Percentiles rank a stretch among this genome's conserved stretches.
phyloP scores from a whole-genome alignment of 2,113 vertebrate genomes.

The Rhabdornis inornatus region DNA sequence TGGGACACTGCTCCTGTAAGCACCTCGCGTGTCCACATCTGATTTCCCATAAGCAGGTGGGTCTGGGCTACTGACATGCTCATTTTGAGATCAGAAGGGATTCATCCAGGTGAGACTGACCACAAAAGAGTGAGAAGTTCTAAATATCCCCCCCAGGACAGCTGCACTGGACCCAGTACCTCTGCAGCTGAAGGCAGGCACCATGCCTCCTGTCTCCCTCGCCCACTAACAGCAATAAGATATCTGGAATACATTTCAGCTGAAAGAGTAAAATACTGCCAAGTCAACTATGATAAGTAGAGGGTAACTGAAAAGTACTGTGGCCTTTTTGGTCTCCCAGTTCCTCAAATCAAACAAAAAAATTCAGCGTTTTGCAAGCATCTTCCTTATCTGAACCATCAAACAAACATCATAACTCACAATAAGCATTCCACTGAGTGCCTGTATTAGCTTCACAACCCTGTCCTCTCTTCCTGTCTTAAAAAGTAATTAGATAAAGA shows the following conservation, averaged over 20 bases:
- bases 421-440: constrained; percentile 13
- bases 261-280: neutral
- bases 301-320: neutral
- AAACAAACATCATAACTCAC: constrained; percentile 9
- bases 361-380: neutral
- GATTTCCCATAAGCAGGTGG: accelerated
- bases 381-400: constrained; percentile 11
- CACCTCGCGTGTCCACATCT: accelerated
- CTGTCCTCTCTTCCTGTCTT: constrained; percentile 33
- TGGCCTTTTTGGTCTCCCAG: neutral
- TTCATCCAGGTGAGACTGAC: neutral
- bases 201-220: neutral
- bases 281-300: neutral
- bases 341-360: neutral
- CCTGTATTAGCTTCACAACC: constrained; percentile 10
- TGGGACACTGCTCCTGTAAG: accelerated
- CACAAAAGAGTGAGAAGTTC: neutral
- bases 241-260: neutral
- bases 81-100: neutral
- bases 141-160: neutral
- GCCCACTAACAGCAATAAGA: neutral
- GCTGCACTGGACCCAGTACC: neutral
- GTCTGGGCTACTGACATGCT: neutral
- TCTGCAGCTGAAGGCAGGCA: neutral
- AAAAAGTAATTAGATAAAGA: constrained; percentile 34